Conservation (phyloP, 2,797 vertebrate genomes). For the Adrianichthys oophorus region DNA sequence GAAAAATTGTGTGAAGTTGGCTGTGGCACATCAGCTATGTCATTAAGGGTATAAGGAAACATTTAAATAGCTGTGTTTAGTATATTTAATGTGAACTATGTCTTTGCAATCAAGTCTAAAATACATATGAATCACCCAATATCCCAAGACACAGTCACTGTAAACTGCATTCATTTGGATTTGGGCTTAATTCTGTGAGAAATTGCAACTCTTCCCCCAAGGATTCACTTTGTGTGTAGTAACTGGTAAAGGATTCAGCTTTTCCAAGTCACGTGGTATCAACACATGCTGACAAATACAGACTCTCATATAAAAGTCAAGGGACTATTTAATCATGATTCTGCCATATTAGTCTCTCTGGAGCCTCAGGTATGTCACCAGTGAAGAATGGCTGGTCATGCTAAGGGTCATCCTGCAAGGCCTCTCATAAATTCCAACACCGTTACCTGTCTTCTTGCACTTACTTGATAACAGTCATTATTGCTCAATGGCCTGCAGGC, state of each 20-base stretch:
- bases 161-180: neutral
- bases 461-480: constrained; percentile 75
- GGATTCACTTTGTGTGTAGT: neutral
- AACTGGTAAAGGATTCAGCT: constrained; percentile 1
- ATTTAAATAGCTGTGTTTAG: too few species aligned
- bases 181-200: neutral
- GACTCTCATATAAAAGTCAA: constrained; percentile 50
- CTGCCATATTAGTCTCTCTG: constrained; percentile 61
- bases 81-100: too few species aligned
- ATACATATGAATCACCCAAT: too few species aligned
- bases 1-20: too few species aligned
- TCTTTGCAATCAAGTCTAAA: too few species aligned
- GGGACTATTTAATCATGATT: constrained; percentile 57
- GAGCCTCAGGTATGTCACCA: constrained; percentile 58
- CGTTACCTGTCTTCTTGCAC: constrained; percentile 65
- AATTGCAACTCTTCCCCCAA: neutral
- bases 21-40: too few species aligned
- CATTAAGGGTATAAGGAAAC: too few species aligned
- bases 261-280: constrained; percentile 38
- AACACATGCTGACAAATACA: constrained; percentile 40
- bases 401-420: constrained; percentile 69
- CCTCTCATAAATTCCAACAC: constrained; percentile 68
- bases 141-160: too few species aligned
- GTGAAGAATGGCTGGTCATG: constrained; percentile 59
- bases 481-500: constrained; percentile 68